Evolutionary conservation across 2,888 invertebrate genomes (phyloP).

Genomic region (Lithophane semibrunnea): DNA sequence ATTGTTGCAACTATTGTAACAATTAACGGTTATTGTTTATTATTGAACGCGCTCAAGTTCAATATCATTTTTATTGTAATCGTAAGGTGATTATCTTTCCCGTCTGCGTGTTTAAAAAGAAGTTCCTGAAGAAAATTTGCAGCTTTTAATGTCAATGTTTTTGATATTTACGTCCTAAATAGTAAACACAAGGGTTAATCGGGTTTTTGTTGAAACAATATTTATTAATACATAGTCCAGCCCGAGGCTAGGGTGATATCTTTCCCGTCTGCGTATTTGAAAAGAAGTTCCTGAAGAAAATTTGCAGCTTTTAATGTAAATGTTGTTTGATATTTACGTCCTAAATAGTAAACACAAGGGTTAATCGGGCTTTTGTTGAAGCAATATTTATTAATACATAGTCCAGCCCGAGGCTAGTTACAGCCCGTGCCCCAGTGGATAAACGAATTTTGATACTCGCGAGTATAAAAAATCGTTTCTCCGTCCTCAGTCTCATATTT

Average conservation of each 20-base stretch:
- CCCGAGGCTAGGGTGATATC: neutral
- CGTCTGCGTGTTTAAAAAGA: neutral
- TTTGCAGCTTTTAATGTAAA: neutral
- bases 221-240: neutral
- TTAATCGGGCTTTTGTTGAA: neutral
- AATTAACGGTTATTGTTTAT: constrained; percentile 22
- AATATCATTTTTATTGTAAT: constrained; percentile 10
- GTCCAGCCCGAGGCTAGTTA: neutral
- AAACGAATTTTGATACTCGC: neutral
- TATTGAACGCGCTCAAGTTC: constrained; percentile 42
- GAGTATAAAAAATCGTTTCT: too few relatives aligned
- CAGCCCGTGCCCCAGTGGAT: neutral
- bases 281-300: neutral
- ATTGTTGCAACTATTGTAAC: constrained; percentile 21
- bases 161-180: neutral
- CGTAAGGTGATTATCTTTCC: neutral
- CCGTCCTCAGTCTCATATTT: neutral
- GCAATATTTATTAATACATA: neutral
- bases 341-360: too few relatives aligned
- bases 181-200: neutral
- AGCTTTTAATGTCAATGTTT: neutral
- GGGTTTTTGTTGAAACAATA: neutral
- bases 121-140: neutral
- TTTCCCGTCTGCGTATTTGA: neutral
- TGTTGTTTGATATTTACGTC: neutral